These are phyloP conservation scores for Macrophya alboannulata DNA, from an alignment of 2,888 invertebrate species.

Conservation along the genomic window DNA sequence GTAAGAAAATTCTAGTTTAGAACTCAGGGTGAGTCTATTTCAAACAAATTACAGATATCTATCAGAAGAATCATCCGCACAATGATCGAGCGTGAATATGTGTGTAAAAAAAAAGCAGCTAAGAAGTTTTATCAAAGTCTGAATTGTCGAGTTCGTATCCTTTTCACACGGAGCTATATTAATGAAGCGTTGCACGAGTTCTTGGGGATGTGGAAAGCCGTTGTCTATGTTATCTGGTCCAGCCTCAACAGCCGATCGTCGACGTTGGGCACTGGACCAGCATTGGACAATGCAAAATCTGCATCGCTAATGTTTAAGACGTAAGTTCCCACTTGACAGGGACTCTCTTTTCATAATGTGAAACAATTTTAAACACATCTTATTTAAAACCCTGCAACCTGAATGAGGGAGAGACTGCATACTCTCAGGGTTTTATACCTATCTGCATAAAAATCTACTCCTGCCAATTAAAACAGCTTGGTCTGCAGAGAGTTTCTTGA, in stretches of 20 bases:
- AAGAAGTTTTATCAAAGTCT: background rate
- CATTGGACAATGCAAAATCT: too few relatives aligned
- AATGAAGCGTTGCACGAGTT: background rate
- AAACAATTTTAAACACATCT: background rate
- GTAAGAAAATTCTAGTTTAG: background rate
- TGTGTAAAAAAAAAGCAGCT: background rate
- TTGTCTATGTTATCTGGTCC: background rate
- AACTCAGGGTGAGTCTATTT: background rate
- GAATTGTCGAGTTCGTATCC: background rate
- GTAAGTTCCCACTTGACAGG: background rate
- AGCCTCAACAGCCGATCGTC: too few relatives aligned
- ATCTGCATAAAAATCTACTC: background rate
- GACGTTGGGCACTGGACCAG: too few relatives aligned
- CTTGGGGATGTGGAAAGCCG: background rate
- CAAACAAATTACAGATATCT: background rate
- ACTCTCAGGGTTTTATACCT: background rate
- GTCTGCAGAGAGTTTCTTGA: constrained; percentile 25
- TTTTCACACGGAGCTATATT: background rate
- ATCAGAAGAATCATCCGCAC: background rate
- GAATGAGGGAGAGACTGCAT: background rate
- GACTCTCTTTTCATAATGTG: background rate
- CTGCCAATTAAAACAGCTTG: constrained; percentile 29
- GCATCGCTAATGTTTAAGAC: background rate
- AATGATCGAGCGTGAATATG: background rate
- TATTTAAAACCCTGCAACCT: background rate